Evolutionary conservation across 2,113 vertebrate genomes (phyloP), one percentile per base, ranked within the genome.

Genomic region (Pseudorasbora parva): DNA sequence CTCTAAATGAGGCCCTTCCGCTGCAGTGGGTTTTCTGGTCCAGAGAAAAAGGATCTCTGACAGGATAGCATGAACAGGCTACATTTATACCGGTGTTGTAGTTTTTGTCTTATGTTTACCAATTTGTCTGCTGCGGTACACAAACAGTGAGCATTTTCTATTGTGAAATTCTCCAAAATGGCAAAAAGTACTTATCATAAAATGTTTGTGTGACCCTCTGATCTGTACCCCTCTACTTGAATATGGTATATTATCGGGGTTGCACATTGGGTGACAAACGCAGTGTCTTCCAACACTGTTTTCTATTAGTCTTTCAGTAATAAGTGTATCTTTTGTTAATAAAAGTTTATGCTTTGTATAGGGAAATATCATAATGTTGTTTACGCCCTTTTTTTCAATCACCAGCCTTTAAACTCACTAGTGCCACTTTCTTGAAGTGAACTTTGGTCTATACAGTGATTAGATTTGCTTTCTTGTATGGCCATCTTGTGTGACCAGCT

Each of bases 1-100:
- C 85, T 88, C 90, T 91, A 93, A 93, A 93, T 93, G 92, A 92
- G 93, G 90, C 92, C 92, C 90, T 92, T 93, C 90, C 85, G 77
- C 91, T 81, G 88, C 87, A 68, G 83, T 89, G 88, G 86, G 88
- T 90, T 88, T 86, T 87, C 87, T 84, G 88, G 68, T 66, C n/a
- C 89, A 84, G 72, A 88, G 84, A 88, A 88, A 88, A 82, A 27
- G 80, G 69, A 64, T 81, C 83, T 74, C 45, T 74, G 25, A 51
- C 25, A 71, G 12, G 72, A 74, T 74, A 74, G 45, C 15, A 49
- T 8, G 23, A 74, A 47, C n/a, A 30, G 15, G 25, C 5, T 41
- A 45, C 41, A 45, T 45, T 45, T 45, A 12, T 71, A 14, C 6
- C 45, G 21, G 21, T 7, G 41, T 23, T 45, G 2, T 15, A 41